Evolutionary conservation across 1,140 invertebrate species (phyloP).

Genomic region (Drosophila ambigua): DNA sequence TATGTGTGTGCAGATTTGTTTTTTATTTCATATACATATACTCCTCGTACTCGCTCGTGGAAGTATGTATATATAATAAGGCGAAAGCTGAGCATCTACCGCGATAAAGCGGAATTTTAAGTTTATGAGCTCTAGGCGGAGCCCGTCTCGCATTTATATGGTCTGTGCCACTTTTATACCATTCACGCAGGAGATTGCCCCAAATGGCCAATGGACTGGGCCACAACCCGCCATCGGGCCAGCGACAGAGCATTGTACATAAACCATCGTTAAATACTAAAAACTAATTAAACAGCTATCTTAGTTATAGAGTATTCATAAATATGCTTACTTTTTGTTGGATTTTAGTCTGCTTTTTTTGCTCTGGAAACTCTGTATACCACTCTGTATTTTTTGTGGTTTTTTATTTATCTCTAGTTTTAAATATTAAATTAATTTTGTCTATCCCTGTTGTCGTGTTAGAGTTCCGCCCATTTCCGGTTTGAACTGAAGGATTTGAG

Average conservation of each 20-base stretch:
- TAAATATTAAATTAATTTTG: constrained; percentile 6
- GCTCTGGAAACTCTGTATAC: constrained; percentile 42
- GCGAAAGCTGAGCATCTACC: constrained; percentile 43
- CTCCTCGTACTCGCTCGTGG: neutral
- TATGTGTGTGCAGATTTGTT: constrained; percentile 68
- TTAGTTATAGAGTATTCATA: neutral
- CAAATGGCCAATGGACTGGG: constrained; percentile 48
- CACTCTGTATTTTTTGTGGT: constrained; percentile 26
- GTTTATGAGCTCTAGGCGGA: constrained; percentile 70
- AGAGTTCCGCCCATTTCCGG: constrained; percentile 17
- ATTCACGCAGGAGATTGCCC: constrained; percentile 41
- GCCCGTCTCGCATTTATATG: constrained; percentile 62
- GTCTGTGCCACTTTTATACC: constrained; percentile 56
- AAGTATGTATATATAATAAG: constrained; percentile 56
- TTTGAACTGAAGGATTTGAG: constrained; percentile 38
- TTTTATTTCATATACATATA: constrained; percentile 42
- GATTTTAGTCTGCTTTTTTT: neutral
- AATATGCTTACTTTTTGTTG: constrained; percentile 63
- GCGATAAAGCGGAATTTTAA: constrained; percentile 75
- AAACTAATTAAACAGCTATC: constrained; percentile 1
- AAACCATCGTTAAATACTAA: neutral
- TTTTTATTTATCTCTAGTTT: constrained; percentile 2
- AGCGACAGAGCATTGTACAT: constrained; percentile 9
- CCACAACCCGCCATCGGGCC: constrained; percentile 27
- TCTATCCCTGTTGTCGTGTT: constrained; percentile 44